Evolutionary conservation across 2,113 vertebrate genomes (phyloP), one percentile per base, ranked within the genome.

Genomic region (Spea bombifrons): DNA sequence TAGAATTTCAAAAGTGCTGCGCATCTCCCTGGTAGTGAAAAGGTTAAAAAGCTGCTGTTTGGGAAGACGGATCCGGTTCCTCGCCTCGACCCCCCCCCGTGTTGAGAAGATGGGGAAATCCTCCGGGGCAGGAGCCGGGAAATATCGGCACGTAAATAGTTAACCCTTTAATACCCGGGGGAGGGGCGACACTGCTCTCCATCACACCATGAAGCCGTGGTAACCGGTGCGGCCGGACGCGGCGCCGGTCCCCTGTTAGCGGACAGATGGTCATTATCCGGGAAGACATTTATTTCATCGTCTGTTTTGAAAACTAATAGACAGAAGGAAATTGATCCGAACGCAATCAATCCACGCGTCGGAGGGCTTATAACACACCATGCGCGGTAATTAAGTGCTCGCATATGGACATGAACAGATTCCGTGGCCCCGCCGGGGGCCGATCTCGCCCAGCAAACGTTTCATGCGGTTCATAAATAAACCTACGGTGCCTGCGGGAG

Each of bases 241-340:
- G 30, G 13, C 13, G 59, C 4, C 7, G 57, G 52, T 46, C 48
- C 9, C 30, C 57, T 16, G 57, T 47, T 13, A 15, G 8, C 6
- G 52, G 69, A 79, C 77, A 73, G 77, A 79, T 73, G 77, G 77
- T 55, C 45, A 46, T 79, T 79, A 79, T 48, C 45, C 49, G 4
- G 47, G 47, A 17, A 4, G 61, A n/a, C 70, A 59, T 79, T 73
- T 66, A 67, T 67, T 57, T 17, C 52, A 48, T 72, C 77, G 61
- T 15, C 46, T 43, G 61, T 73, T 66, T 43, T 45, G 49, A 52
- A 73, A 61, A 79, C 67, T 63, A 79, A 73, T 73, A 73, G 48
- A 73, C 77, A 79, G 77, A 79, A 73, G 77, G 77, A 79, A 73
- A 67, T 79, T 73, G 77, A 79, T 79, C 73, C 47, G 70, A 73